These are phyloP conservation scores for Agrochola circellaris DNA, from an alignment of 2,888 invertebrate genomes.

Conservation along the genomic window DNA sequence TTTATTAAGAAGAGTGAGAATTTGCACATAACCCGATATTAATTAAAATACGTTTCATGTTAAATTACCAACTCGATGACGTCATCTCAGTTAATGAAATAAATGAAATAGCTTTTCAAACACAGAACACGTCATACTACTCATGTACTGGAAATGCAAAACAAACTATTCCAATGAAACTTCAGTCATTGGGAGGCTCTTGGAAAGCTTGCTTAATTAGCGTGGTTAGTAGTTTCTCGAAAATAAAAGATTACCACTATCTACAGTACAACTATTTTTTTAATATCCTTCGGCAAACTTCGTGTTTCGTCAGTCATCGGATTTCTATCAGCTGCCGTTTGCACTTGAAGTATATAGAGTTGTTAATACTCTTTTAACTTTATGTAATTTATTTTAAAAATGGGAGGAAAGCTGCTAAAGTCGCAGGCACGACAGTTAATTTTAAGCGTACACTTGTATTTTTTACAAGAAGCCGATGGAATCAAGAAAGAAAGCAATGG, in stretches of 20 bases:
- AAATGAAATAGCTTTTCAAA: conserved; percentile 32
- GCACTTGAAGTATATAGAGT: too few species aligned
- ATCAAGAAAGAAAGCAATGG: background rate
- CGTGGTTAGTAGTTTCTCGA: conserved; percentile 5
- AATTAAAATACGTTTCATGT: background rate
- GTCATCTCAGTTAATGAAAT: conserved; percentile 32
- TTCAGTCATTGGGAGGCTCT: conserved; percentile 26
- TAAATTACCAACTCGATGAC: conserved; percentile 20
- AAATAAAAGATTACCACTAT: conserved; percentile 11
- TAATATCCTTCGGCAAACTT: too few species aligned
- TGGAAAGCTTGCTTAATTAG: conserved; percentile 14
- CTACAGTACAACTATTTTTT: too few species aligned
- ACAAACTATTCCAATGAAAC: conserved; percentile 51
- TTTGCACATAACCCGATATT: background rate
- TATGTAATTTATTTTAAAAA: too few species aligned
- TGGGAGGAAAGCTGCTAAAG: too few species aligned
- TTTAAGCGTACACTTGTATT: too few species aligned
- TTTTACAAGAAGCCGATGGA: background rate
- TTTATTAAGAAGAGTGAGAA: background rate
- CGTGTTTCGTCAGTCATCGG: too few species aligned
- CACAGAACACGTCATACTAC: conserved; percentile 31
- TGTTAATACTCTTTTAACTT: too few species aligned
- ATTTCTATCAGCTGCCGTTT: too few species aligned
- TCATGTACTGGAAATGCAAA: conserved; percentile 34
- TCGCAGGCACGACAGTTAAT: too few species aligned